Percentiles rank a stretch among this genome's conserved stretches.
Conservation (phyloP, 2,888 invertebrate species). For the Xanthia icteritia region DNA sequence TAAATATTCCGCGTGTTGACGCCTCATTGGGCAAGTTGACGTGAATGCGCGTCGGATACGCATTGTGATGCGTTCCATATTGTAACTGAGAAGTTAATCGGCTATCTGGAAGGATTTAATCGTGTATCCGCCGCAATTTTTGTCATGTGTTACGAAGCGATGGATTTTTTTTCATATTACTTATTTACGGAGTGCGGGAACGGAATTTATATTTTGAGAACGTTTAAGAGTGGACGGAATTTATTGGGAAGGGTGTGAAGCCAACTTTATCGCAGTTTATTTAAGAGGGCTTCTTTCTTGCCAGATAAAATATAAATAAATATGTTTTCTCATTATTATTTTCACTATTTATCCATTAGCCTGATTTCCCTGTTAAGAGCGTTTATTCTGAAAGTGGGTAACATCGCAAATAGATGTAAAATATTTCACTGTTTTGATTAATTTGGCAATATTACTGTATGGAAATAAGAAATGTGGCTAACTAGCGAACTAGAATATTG, state of each 20-base stretch:
- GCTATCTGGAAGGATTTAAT: conserved; percentile 61
- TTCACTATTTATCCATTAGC: background rate
- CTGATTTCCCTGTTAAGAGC: background rate
- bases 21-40: conserved; percentile 64
- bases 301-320: background rate
- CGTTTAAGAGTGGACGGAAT: background rate
- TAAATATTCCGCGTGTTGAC: conserved; percentile 65
- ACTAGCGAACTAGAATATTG: no score
- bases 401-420: no score
- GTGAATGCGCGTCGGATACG: conserved; percentile 47
- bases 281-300: background rate
- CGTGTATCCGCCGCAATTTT: conserved; percentile 56
- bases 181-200: conserved; percentile 5
- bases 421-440: no score
- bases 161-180: conserved; percentile 22
- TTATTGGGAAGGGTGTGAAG: background rate
- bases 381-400: no score
- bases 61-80: conserved; percentile 58
- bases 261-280: background rate
- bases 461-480: no score
- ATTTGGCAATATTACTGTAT: no score
- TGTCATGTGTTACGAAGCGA: conserved; percentile 38
- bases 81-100: conserved; percentile 67
- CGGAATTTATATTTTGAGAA: conserved; percentile 3
- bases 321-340: background rate